Conservation (phyloP, 2,113 vertebrate genomes). For the Amphilophus citrinellus region DNA sequence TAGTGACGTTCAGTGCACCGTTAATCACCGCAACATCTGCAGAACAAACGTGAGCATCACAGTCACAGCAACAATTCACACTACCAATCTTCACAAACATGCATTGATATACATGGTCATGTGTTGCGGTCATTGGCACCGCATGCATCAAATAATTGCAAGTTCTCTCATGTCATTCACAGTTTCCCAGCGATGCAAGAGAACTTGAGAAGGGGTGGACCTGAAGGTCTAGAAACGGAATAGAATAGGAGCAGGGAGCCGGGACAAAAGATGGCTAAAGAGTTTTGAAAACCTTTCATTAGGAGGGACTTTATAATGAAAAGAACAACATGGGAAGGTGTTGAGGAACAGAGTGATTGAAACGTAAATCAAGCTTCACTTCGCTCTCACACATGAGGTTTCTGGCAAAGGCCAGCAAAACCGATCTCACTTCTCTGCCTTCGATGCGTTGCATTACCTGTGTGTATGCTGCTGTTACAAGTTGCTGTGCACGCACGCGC, state of each 20-base stretch:
- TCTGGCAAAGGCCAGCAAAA: not conserved
- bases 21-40: not conserved
- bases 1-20: not conserved
- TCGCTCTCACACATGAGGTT: not conserved
- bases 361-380: constrained; percentile 44
- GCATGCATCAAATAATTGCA: constrained; percentile 13
- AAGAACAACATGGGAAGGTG: constrained; percentile 45
- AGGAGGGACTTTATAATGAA: constrained; percentile 43
- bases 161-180: constrained; percentile 34
- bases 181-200: constrained; percentile 43
- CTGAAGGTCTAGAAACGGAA: constrained; percentile 54
- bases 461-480: not conserved
- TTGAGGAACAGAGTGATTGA: constrained; percentile 45
- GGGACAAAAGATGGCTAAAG: constrained; percentile 66
- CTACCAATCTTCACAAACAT: not conserved
- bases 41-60: constrained; percentile 1
- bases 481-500: not conserved
- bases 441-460: not conserved
- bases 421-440: not conserved
- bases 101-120: not conserved
- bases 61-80: not conserved
- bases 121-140: not conserved
- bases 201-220: constrained; percentile 77
- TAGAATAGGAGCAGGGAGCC: constrained; percentile 57
- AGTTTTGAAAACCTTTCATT: constrained; percentile 73